Evolutionary conservation across 2,797 vertebrate genomes (phyloP), one percentile per base, ranked within the genome.

Genomic region (Paramormyrops hopkinsi): DNA sequence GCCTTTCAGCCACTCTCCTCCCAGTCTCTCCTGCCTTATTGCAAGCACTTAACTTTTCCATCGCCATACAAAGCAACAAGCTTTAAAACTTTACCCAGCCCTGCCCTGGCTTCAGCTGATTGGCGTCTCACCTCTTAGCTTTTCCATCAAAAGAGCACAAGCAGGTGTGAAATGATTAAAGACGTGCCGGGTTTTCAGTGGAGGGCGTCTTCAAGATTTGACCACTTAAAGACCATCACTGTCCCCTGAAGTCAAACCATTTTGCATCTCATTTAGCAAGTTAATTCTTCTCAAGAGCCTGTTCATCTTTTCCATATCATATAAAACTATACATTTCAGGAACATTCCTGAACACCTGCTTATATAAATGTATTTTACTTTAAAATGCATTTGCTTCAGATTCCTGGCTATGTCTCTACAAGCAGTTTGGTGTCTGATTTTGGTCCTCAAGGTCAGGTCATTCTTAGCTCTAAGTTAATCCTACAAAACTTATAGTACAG

Each of bases 41-140:
- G 85, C 73, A 85, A 59, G 73, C 89, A 90, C 89, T 90, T 90
- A 90, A 85, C 86, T 65, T 90, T 88, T 90, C 87, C 82, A 88
- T 88, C 79, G 88, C 87, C 37, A 37, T 90, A 88, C 65, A 88
- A 88, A 89, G 86, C 73, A 87, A 65, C 84, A 37, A 19, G 83
- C 89, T 69, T 87, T 87, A 87, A 89, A 50, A 54, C 88, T 59
- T 86, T 51, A 51, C 9, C 65, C 82, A 48, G 8, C 25, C 46
- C n/a, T 54, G 56, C 19, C 83, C 22, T 76, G 48, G 62, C 62
- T 86, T 54, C 46, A 56, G 89, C 62, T 88, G 69, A 90, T 88
- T 87, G 89, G 73, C 41, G 89, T 59, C 37, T 89, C 48, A 87
- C 83, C 83, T 79, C 62, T 87, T 87, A 88, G 76, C 86, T 65